Percentiles rank a stretch among this genome's conserved stretches.
These are phyloP conservation scores for Labroides dimidiatus DNA, from an alignment of 2,797 vertebrate genomes.

Conservation along the genomic window DNA sequence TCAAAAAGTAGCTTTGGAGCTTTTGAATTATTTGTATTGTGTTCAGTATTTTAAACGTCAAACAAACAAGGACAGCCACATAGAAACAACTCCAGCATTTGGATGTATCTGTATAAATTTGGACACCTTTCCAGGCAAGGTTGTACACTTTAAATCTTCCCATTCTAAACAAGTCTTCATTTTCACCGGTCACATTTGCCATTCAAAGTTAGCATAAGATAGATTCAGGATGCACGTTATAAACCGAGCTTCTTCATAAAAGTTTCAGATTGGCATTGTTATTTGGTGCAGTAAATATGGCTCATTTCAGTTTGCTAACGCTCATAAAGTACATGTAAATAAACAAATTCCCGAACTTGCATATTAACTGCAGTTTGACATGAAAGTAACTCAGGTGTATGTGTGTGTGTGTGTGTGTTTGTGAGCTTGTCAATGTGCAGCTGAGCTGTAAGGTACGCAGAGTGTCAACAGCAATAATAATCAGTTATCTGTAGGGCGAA, in stretches of 20 bases:
- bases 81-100: slow-evolving; percentile 9
- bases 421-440: slow-evolving; percentile 41
- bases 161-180: not conserved
- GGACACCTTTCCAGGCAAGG: slow-evolving; percentile 10
- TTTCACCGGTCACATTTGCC: slow-evolving; percentile 1
- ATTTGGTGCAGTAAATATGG: slow-evolving; percentile 28
- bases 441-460: slow-evolving; percentile 31
- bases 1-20: slow-evolving; percentile 10
- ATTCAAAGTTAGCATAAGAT: slow-evolving; percentile 12
- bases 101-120: slow-evolving; percentile 12
- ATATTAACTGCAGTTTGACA: slow-evolving; percentile 34
- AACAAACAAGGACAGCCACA: not conserved
- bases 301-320: slow-evolving; percentile 41
- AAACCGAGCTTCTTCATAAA: slow-evolving; percentile 19
- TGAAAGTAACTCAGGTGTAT: slow-evolving; percentile 28
- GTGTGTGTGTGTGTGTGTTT: slow-evolving; percentile 5
- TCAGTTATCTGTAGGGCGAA: slow-evolving; percentile 44
- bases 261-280: slow-evolving; percentile 46
- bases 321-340: slow-evolving; percentile 25
- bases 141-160: slow-evolving; percentile 14
- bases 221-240: slow-evolving; percentile 39
- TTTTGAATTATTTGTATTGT: slow-evolving; percentile 19
- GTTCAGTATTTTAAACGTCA: not conserved
- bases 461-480: slow-evolving; percentile 51
- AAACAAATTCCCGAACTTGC: slow-evolving; percentile 6